Evolutionary conservation across 2,113 vertebrate genomes (phyloP), one percentile per base, ranked within the genome.

Genomic region (Aegithalos caudatus): DNA sequence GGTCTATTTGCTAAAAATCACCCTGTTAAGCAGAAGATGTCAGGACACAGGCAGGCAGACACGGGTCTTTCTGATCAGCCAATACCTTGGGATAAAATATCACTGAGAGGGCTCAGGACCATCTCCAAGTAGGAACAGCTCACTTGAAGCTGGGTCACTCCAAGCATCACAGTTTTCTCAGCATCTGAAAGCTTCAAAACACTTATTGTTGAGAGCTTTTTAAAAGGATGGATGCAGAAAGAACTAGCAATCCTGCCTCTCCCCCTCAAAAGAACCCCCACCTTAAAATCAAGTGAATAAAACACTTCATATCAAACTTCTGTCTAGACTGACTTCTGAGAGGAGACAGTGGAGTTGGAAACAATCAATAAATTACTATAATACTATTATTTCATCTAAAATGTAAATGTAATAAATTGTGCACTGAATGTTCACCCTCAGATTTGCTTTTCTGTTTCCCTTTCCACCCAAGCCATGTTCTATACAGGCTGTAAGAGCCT

Each of bases 101-200:
- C 17, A 12, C 53, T 23, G 33, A 33, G 54, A 58, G 51, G 56
- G 42, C 44, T 42, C 0, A 3, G 40, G 24, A 51, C 24, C 31
- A 33, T 81, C 35, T 27, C 27, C 17, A 5, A 0, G 0, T 8
- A 56, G 40, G 67, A 86, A 23, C 4, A 50, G 24, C 33, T 83
- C 0, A 0, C 12, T 48, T 31, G 31, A 48, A 91, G 51, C 9
- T 79, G 77, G 40, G 38, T 2, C 57, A 54, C 72, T 50, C 35
- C 23, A 35, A 69, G 31, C 47, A 48, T 57, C 42, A 14, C 40
- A 65, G 21, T 33, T 40, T 89, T 76, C 44, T 45, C 31, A 40
- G 17, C 20, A 14, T 57, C 69, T 27, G 23, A 70, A 57, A 90
- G 42, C 54, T 70, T 88, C 42, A 22, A 24, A 87, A 35, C 16